Base-by-base conservation (phyloP, 37 sponge, comb jelly and placozoan species). In the Axinella damicornis region DNA sequence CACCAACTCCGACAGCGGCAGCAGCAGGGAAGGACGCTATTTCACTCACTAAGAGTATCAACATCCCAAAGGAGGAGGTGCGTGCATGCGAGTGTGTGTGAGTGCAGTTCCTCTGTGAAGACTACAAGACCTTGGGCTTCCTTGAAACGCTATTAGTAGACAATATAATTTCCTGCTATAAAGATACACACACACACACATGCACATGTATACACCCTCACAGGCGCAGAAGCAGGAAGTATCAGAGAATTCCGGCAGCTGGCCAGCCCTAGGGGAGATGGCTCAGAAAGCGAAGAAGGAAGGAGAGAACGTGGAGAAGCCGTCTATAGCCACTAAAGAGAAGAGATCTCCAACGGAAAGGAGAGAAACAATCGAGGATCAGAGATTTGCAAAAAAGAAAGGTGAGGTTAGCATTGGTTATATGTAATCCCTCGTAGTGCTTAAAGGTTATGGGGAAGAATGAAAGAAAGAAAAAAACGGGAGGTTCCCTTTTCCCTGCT, bases 251-350 rank as follows among this genome's bases (percentile, higher is more conserved):
- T 65, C 86, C 17, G 87, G 90, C 34, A 93, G 93, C 55, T 93
- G 93, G 93, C 93, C 93, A 1, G 87, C 90, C 17, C 72, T 93
- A 21, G 85, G 89, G 13, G 92, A 87, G 67, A 76, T 81, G 81
- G 65, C 70, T 59, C 69, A 75, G 40, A 69, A 81, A 20, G 52
- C 76, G 25, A 89, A 58, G 69, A 69, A 38, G 46, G 90, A 83
- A 2, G 65, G 34, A 6, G 77, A 75, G 61, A 86, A 86, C 57
- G 64, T 57, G n/a, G 62, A 53, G 24, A 53, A 78, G 31, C 76
- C 69, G 36, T 62, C 71, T 46, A 46, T 46, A 12, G 21, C 37
- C 31, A 9, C 32, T 22, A 76, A 76, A 21, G 59, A 35, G 6
- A 57, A 76, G 59, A 46, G 25, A 21, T 46, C 46, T 4, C 46